Evolutionary conservation across 2,797 vertebrate genomes (phyloP).

Genomic region (Dryobates pubescens): DNA sequence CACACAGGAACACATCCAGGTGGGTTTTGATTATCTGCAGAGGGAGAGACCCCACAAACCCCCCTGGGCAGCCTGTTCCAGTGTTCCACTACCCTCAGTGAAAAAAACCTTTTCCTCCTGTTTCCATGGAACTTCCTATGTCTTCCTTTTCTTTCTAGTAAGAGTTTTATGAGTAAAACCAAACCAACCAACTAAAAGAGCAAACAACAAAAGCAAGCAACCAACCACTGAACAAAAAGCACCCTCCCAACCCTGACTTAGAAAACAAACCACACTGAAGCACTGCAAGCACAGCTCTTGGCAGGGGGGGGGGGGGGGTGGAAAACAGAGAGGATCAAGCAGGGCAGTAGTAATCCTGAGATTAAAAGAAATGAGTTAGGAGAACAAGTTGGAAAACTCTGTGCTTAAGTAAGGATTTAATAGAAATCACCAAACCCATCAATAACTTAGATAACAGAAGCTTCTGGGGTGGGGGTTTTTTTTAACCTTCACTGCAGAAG

Average conservation of each 20-base stretch:
- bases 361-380: constrained; percentile 5
- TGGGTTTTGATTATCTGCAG: too few species aligned
- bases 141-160: not conserved
- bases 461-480: not conserved
- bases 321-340: not conserved
- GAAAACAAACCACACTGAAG: not conserved
- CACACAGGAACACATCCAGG: too few species aligned
- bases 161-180: not conserved
- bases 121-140: too few species aligned
- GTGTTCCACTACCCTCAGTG: too few species aligned
- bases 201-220: not conserved
- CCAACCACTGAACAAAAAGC: too few species aligned
- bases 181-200: too few species aligned
- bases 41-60: too few species aligned
- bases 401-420: not conserved
- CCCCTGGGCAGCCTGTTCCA: too few species aligned
- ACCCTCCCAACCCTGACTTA: not conserved
- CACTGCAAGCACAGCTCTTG: not conserved
- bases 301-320: not conserved
- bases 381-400: constrained; percentile 23
- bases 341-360: not conserved
- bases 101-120: too few species aligned
- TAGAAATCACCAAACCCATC: constrained; percentile 25
- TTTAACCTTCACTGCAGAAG: not conserved
- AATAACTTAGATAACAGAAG: constrained; percentile 39